Evolutionary conservation across 1,140 invertebrate species (phyloP).

Genomic region (Micrasema longulum): DNA sequence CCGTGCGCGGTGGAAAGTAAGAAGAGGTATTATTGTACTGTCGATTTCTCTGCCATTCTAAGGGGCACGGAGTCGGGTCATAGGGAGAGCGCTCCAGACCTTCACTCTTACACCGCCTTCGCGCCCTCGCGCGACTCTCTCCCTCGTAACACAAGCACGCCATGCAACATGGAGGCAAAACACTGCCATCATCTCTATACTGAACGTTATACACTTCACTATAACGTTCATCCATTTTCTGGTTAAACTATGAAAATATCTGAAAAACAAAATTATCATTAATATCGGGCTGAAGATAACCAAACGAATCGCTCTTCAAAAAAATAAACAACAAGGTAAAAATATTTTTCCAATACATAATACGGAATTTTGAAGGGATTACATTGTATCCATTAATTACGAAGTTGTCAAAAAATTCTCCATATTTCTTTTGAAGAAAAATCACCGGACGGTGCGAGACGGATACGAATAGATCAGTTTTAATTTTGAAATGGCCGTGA

Average conservation of each 20-base stretch:
- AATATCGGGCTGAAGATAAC: not conserved
- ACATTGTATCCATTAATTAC: no score
- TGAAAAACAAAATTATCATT: constrained; percentile 21
- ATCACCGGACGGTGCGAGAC: no score
- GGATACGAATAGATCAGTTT: no score
- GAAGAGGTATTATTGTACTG: constrained; percentile 15
- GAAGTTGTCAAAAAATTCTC: no score
- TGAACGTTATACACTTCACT: constrained; percentile 14
- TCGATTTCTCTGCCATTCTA: constrained; percentile 28
- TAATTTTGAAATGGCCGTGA: no score
- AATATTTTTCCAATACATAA: no score
- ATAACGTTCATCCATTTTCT: constrained; percentile 40
- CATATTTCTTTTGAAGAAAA: no score
- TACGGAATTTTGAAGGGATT: no score
- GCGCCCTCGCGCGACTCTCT: constrained; percentile 10
- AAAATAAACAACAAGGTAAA: not conserved
- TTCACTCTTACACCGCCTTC: constrained; percentile 48
- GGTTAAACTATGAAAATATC: constrained; percentile 29
- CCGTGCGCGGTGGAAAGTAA: constrained; percentile 5
- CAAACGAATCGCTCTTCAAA: not conserved
- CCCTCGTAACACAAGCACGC: constrained; percentile 42
- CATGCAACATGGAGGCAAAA: constrained; percentile 32
- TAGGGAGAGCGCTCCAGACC: constrained; percentile 41
- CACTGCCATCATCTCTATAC: constrained; percentile 24
- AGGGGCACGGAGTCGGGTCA: not conserved